Evolutionary conservation across 1,140 invertebrate species (phyloP), one percentile per base, ranked within the genome.

Genomic region (Mercenaria mercenaria): DNA sequence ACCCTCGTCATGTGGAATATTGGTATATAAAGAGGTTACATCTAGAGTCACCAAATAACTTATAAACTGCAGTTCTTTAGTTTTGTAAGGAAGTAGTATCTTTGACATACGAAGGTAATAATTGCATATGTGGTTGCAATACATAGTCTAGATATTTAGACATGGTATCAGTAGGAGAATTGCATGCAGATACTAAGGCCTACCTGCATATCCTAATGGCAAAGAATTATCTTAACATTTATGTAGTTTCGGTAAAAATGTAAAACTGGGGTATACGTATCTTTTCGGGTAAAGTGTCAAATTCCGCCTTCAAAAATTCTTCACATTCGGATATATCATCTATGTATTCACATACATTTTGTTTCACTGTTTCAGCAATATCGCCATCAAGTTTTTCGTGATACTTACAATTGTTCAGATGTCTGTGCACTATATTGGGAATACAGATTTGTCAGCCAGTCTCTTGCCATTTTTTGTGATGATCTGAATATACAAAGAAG

Each of bases 101-200:
- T 67, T 67, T 83, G 1, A 83, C 26, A 83, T 43, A 83, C 2
- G 61, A 83, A 13, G 81, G 59, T 10, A 83, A 11, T 0, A 10
- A 8, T 15, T 29, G 0, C 81, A 83, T 43, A 26, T 29, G 23
- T 2, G 56, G 81, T 64, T 83, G 4, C 0, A 83, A 23, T 29
- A 67, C 47, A 37, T 67, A 47, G 43, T 83, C 81, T 29, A 69
- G 15, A 15, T 67, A 83, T 32, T 83, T 83, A 4, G 81, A 83
- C 2, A 67, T 69, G 34, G 67, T 83, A 6, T 67, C 81, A 1
- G 59, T 83, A 43, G 18, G 29, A 20, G 41, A 67, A 41, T 83
- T 67, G 15, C 61, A 67, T 43, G 61, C 81, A 8, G 81, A 83
- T 20, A 83, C 61, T n/a, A 83, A 43, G 81, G 81, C 20, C 81